phyloP scores from a whole-genome alignment of 2,797 vertebrate genomes.

The Natrix natrix region DNA sequence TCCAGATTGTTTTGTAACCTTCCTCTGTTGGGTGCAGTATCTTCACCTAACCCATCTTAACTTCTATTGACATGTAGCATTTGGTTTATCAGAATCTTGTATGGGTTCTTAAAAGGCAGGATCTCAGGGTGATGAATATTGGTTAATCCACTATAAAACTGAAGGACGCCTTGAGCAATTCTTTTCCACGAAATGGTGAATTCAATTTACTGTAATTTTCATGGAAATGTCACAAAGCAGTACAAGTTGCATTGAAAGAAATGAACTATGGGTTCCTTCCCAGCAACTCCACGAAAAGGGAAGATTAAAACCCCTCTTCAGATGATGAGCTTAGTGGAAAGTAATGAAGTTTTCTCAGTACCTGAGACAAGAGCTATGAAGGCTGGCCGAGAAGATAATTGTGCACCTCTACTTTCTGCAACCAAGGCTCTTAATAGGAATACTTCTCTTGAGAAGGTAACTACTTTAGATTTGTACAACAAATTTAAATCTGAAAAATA shows the following conservation, averaged over 20 bases:
- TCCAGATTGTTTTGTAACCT: background rate
- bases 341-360: slow-evolving; percentile 9
- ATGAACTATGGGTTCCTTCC: slow-evolving; percentile 41
- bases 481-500: background rate
- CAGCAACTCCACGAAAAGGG: slow-evolving; percentile 66
- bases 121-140: background rate
- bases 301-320: slow-evolving; percentile 77
- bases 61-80: background rate
- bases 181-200: background rate
- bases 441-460: slow-evolving; percentile 50
- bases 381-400: background rate
- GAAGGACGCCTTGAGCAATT: background rate
- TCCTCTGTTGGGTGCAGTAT: background rate
- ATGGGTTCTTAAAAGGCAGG: background rate
- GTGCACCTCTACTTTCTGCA: slow-evolving; percentile 34
- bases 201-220: background rate
- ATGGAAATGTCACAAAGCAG: background rate
- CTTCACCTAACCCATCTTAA: background rate
- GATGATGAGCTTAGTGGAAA: slow-evolving; percentile 71
- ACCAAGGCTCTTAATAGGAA: slow-evolving; percentile 47
- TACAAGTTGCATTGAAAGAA: background rate
- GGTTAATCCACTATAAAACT: background rate
- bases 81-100: background rate
- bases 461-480: background rate
- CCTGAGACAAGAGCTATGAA: slow-evolving; percentile 37